phyloP scores from a whole-genome alignment of 2,113 vertebrate species.

The Alligator mississippiensis region DNA sequence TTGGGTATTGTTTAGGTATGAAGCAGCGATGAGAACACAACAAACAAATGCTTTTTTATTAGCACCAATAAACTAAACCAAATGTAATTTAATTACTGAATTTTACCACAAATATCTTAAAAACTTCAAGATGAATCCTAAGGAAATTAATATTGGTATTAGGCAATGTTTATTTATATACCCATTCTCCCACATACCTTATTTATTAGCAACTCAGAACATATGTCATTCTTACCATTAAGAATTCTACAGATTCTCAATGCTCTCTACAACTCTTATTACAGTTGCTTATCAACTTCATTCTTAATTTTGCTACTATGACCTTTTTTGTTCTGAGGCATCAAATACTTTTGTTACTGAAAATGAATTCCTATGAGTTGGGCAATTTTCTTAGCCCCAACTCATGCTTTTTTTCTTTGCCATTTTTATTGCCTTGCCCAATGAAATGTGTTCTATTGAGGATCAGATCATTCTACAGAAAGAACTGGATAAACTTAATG shows the following conservation, averaged over 20 bases:
- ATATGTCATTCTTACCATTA: background rate
- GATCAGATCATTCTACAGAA: background rate
- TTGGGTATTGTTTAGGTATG: conserved; percentile 13
- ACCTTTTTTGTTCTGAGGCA: background rate
- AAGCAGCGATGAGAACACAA: fast-evolving
- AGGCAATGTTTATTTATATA: conserved; percentile 47
- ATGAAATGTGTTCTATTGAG: background rate
- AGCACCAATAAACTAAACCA: conserved; percentile 51
- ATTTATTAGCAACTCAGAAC: background rate
- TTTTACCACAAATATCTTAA: conserved; percentile 49
- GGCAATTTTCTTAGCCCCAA: background rate
- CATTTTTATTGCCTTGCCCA: background rate
- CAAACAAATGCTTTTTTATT: conserved; percentile 23
- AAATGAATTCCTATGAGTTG: background rate
- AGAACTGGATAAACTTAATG: background rate
- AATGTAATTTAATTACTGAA: conserved; percentile 35
- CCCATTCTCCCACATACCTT: conserved; percentile 13
- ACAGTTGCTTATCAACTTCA: background rate
- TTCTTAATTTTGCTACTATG: background rate
- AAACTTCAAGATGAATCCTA: conserved; percentile 39
- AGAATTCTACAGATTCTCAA: background rate
- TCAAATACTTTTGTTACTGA: background rate
- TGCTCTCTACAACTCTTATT: background rate
- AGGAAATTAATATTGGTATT: conserved; percentile 29
- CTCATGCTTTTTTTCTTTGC: background rate